Evolutionary conservation across 2,113 vertebrate species (phyloP).

Genomic region (Bufo bufo): DNA sequence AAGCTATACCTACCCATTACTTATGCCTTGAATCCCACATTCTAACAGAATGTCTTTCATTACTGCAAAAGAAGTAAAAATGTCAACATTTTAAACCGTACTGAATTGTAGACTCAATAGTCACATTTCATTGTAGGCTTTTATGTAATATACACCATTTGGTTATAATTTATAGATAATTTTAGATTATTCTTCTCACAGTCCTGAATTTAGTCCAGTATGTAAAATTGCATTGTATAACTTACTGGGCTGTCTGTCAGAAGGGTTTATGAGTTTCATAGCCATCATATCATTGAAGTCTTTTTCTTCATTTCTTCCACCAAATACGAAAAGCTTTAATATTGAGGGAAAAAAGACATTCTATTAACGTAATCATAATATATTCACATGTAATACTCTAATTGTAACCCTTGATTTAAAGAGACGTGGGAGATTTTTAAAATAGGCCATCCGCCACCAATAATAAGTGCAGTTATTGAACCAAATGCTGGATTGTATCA

Average conservation of each 20-base stretch:
- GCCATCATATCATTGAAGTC: slow-evolving; percentile 71
- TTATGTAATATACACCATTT: neutral
- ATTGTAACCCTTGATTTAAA: neutral
- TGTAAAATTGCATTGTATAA: neutral
- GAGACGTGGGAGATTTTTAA: too few species aligned
- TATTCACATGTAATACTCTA: neutral
- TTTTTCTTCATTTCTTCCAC: slow-evolving; percentile 72
- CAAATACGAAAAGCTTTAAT: slow-evolving; percentile 72
- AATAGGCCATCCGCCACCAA: too few species aligned
- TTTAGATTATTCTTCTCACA: neutral
- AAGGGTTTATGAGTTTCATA: slow-evolving; percentile 76
- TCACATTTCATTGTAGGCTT: neutral
- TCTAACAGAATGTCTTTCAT: slow-evolving; percentile 78
- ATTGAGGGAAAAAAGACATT: neutral
- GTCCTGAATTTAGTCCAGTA: neutral
- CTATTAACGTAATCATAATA: neutral
- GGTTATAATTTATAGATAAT: too few species aligned
- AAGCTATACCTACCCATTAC: slow-evolving; percentile 69
- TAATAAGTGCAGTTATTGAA: too few species aligned
- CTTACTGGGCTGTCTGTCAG: slow-evolving; percentile 75
- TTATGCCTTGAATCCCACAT: slow-evolving; percentile 75
- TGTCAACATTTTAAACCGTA: neutral
- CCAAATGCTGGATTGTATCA: too few species aligned
- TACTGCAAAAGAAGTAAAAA: slow-evolving; percentile 62
- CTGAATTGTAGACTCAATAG: neutral